Percentiles rank a stretch among this genome's conserved stretches.
Evolutionary conservation across 2,888 invertebrate species (phyloP).

Genomic region (Therioaphis trifolii): DNA sequence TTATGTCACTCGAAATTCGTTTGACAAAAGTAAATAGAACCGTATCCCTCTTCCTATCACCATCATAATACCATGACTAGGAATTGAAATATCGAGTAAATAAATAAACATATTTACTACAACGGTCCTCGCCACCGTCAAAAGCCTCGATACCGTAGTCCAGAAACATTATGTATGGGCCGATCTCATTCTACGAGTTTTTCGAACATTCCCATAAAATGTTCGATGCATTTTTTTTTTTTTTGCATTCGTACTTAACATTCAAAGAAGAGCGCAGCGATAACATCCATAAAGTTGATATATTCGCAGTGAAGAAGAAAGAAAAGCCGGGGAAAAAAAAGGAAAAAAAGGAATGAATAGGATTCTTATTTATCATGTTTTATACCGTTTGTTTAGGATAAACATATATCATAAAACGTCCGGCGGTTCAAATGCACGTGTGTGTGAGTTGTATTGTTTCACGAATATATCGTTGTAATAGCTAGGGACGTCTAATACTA

Average conservation of each 20-base stretch:
- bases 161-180: background rate
- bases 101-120: constrained; percentile 1
- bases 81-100: constrained; percentile 6
- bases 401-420: constrained; percentile 33
- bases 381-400: constrained; percentile 41
- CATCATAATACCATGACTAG: background rate
- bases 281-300: constrained; percentile 49
- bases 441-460: constrained; percentile 6
- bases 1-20: background rate
- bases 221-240: background rate
- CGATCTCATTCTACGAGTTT: constrained; percentile 19
- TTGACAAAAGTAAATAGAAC: background rate
- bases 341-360: background rate
- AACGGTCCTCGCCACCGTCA: no score
- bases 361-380: constrained; percentile 32
- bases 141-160: background rate
- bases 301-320: constrained; percentile 21
- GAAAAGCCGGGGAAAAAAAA: no score
- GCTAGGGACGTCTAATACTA: background rate
- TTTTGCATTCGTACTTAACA: constrained; percentile 10
- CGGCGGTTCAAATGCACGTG: background rate
- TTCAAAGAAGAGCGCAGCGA: constrained; percentile 21
- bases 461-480: constrained; percentile 14
- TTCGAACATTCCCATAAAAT: constrained; percentile 12
- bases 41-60: no score